These are phyloP conservation scores for Nymphalis polychloros DNA, from an alignment of 2,888 invertebrate species.

Conservation along the genomic window DNA sequence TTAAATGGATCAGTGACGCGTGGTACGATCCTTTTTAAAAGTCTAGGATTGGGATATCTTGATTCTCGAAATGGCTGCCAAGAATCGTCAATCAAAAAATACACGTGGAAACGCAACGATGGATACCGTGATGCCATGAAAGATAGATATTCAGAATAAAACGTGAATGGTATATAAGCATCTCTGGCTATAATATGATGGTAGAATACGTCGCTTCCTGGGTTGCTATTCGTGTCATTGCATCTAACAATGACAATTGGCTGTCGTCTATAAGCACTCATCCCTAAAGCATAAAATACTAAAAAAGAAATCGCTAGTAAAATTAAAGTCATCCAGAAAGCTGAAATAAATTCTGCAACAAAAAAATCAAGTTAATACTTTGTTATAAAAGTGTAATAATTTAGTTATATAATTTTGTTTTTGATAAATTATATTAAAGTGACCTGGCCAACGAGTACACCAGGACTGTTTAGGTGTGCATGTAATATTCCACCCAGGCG, in stretches of 20 bases:
- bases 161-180: constrained; percentile 48
- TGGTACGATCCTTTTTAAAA: constrained; percentile 53
- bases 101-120: constrained; percentile 55
- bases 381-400: constrained; percentile 48
- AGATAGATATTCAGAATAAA: constrained; percentile 60
- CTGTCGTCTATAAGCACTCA: constrained; percentile 58
- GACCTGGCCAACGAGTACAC: constrained; percentile 67
- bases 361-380: constrained; percentile 1
- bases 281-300: constrained; percentile 62
- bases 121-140: constrained; percentile 60
- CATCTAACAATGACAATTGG: constrained; percentile 55
- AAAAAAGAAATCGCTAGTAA: constrained; percentile 64
- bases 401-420: constrained; percentile 41
- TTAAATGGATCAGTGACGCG: constrained; percentile 41
- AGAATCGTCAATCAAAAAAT: constrained; percentile 67
- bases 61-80: constrained; percentile 44
- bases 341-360: constrained; percentile 68
- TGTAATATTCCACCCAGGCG: constrained; percentile 55
- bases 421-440: constrained; percentile 21
- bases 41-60: constrained; percentile 44
- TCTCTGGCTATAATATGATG: constrained; percentile 60
- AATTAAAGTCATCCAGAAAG: constrained; percentile 71
- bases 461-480: constrained; percentile 55
- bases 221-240: constrained; percentile 49
- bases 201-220: constrained; percentile 60